A percentile compares a stretch with the other conserved stretches of the same genome.
Conservation (phyloP, 2,888 invertebrate genomes). For the Acanthopleura granulata region DNA sequence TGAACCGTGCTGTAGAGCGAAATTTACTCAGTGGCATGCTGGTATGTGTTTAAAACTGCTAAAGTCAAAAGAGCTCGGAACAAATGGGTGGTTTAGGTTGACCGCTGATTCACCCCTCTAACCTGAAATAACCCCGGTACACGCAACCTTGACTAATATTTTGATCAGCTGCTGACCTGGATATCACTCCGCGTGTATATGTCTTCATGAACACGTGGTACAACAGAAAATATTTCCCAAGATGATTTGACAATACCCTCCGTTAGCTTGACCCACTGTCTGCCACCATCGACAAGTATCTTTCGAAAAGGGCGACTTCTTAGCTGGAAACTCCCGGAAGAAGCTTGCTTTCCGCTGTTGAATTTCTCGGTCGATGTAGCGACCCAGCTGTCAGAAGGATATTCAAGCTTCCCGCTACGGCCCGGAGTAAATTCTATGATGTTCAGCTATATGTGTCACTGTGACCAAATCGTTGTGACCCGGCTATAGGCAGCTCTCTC, state of each 20-base stretch:
- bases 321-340: neutral
- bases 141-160: constrained; percentile 18
- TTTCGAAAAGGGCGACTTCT: no score
- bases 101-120: constrained; percentile 17
- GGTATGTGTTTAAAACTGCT: no score
- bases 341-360: neutral
- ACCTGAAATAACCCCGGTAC: constrained; percentile 16
- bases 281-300: neutral
- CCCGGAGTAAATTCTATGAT: constrained; percentile 1
- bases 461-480: constrained; percentile 20
- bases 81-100: neutral
- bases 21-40: no score
- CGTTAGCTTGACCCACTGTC: constrained; percentile 10
- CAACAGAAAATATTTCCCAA: neutral
- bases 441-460: constrained; percentile 11
- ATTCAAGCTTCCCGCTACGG: constrained; percentile 18
- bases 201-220: constrained; percentile 15
- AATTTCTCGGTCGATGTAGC: neutral
- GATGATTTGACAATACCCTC: neutral
- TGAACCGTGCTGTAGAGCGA: no score
- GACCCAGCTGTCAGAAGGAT: neutral
- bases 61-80: no score
- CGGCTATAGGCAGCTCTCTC: neutral
- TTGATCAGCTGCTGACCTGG: constrained; percentile 18
- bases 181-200: constrained; percentile 17